phyloP scores from a whole-genome alignment of 2,113 vertebrate species.

The Pseudopodoces humilis region DNA sequence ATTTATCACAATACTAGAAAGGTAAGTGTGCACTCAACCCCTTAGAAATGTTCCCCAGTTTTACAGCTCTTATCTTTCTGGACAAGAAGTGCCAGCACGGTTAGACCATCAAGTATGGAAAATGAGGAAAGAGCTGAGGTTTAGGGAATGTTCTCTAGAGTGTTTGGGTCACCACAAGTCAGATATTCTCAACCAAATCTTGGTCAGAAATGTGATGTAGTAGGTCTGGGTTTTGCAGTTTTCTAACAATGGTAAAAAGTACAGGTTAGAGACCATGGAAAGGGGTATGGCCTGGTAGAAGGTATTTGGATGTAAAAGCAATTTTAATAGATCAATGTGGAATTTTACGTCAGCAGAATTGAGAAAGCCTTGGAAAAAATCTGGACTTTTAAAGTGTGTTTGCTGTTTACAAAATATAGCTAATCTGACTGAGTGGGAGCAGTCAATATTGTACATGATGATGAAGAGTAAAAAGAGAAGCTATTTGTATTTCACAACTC shows the following conservation, averaged over 20 bases:
- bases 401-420: conserved; percentile 33
- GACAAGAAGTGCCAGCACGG: background rate
- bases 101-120: background rate
- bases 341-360: background rate
- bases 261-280: background rate
- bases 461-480: background rate
- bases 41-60: background rate
- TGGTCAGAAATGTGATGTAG: background rate
- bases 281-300: background rate
- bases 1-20: conserved; percentile 68
- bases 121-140: background rate
- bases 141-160: background rate
- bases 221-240: background rate
- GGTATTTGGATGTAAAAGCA: background rate
- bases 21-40: background rate
- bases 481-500: conserved; percentile 21
- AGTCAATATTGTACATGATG: background rate
- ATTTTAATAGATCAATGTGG: background rate
- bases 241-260: background rate
- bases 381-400: background rate
- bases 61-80: background rate
- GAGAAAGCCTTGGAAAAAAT: background rate
- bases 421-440: conserved; percentile 1
- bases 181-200: background rate
- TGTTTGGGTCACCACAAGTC: background rate